These are phyloP conservation scores for Drosophila elegans DNA, from an alignment of 1,140 invertebrate species.

Conservation along the genomic window DNA sequence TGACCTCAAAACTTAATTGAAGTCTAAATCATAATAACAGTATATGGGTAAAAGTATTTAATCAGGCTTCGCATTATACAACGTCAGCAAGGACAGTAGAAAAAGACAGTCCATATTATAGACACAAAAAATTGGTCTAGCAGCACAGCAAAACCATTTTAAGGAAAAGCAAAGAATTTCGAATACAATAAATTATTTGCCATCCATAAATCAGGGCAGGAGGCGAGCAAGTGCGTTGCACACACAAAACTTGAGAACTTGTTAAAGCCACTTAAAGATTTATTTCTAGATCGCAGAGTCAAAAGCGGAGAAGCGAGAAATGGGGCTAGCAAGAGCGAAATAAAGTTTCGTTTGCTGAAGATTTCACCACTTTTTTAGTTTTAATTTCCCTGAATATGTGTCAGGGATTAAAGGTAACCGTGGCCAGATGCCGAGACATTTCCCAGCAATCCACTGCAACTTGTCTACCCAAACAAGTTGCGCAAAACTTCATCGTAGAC, in stretches of 20 bases:
- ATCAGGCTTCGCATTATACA: background rate
- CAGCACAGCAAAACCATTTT: constrained; percentile 38
- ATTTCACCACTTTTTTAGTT: constrained; percentile 51
- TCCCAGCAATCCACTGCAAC: background rate
- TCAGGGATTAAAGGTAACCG: constrained; percentile 28
- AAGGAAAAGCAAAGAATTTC: constrained; percentile 19
- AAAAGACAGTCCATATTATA: constrained; percentile 9
- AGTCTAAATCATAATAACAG: too few species aligned
- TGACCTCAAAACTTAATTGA: too few species aligned
- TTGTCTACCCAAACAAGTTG: constrained; percentile 39
- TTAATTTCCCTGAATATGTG: constrained; percentile 61
- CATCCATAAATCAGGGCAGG: constrained; percentile 65
- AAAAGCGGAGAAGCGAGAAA: constrained; percentile 5
- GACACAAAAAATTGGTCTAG: constrained; percentile 27
- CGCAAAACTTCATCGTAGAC: constrained; percentile 40
- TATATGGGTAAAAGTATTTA: constrained; percentile 1
- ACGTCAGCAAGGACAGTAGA: background rate
- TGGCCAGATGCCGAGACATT: constrained; percentile 9
- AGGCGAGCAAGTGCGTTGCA: constrained; percentile 13
- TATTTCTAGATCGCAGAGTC: constrained; percentile 47
- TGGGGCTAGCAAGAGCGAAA: background rate
- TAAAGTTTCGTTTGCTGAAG: constrained; percentile 40
- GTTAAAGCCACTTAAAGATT: constrained; percentile 69
- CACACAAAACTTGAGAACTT: constrained; percentile 65
- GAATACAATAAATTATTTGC: constrained; percentile 66